A percentile compares a stretch with the other conserved stretches of the same genome.
Conservation (phyloP, 2,888 invertebrate species). For the Sacculina carcini region DNA sequence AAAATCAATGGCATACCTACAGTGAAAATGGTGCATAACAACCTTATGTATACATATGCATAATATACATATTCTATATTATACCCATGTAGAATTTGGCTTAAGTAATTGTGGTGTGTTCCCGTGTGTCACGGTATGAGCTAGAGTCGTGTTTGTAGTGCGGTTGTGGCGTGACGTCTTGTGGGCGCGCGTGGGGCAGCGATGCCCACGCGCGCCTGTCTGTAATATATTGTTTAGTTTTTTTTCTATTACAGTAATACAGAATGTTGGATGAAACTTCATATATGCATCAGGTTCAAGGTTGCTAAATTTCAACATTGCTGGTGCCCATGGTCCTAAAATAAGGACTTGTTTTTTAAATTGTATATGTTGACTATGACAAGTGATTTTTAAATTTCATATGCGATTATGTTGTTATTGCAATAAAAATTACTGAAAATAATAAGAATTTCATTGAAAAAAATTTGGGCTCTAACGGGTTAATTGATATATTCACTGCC, state of each 20-base stretch:
- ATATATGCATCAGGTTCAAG: not conserved
- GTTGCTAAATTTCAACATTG: too few relatives aligned
- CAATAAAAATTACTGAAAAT: constrained; percentile 5
- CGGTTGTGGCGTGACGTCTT: too few relatives aligned
- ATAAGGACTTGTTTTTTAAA: constrained; percentile 1
- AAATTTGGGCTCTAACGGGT: constrained; percentile 2
- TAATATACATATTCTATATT: not conserved
- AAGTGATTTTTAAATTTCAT: constrained; percentile 1
- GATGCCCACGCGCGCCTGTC: too few relatives aligned
- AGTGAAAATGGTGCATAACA: too few relatives aligned
- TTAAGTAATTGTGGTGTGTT: too few relatives aligned
- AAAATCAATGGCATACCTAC: too few relatives aligned
- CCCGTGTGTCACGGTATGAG: too few relatives aligned
- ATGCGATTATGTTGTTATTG: constrained; percentile 1
- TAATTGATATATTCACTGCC: too few relatives aligned
- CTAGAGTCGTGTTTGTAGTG: too few relatives aligned
- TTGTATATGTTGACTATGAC: constrained; percentile 3
- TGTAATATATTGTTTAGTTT: too few relatives aligned
- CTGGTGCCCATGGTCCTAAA: constrained; percentile 6
- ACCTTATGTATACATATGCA: not conserved
- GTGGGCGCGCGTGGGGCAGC: too few relatives aligned
- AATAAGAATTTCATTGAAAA: constrained; percentile 4
- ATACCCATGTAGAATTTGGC: too few relatives aligned
- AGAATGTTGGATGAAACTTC: constrained; percentile 1
- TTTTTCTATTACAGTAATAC: not conserved